These are phyloP conservation scores for Echinometra lucunter DNA, from an alignment of 53 echinoderm and acorn worm species.

Conservation along the genomic window DNA sequence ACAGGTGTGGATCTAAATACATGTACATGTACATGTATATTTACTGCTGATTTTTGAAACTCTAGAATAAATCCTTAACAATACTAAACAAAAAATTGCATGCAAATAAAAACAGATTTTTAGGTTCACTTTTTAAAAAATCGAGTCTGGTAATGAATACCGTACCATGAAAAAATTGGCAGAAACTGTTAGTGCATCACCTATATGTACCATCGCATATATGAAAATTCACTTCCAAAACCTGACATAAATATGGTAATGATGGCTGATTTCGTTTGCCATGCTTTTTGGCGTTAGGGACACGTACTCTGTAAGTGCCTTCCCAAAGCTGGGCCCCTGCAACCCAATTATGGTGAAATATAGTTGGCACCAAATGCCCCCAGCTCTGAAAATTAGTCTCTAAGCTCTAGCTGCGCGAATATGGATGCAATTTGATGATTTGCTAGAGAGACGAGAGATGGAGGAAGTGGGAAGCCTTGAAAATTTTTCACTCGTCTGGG, in stretches of 20 bases:
- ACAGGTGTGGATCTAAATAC: neutral
- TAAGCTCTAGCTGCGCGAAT: slow-evolving; percentile 12
- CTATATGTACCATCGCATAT: neutral
- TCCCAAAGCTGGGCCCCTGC: slow-evolving; percentile 3
- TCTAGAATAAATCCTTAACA: no score
- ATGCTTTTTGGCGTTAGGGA: neutral
- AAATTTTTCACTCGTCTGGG: neutral
- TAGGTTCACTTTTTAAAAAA: no score
- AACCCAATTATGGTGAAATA: slow-evolving; percentile 41
- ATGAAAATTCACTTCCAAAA: neutral
- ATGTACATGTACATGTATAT: slow-evolving; percentile 24
- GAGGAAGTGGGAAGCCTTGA: neutral
- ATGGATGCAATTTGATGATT: slow-evolving; percentile 47
- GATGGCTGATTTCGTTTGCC: slow-evolving; percentile 3
- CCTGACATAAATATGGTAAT: slow-evolving; percentile 1
- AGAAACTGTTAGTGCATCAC: no score
- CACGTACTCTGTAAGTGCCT: slow-evolving; percentile 9
- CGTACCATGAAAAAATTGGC: no score
- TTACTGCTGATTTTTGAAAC: no score
- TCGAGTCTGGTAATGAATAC: no score
- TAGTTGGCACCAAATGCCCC: slow-evolving; percentile 49
- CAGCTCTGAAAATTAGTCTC: slow-evolving; percentile 47
- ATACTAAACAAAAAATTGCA: no score
- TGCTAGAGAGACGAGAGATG: neutral
- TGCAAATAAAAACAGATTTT: no score